Percentiles rank a stretch among this genome's conserved stretches.
phyloP scores from a whole-genome alignment of 1,140 invertebrate genomes.

The Zophobas atratus region DNA sequence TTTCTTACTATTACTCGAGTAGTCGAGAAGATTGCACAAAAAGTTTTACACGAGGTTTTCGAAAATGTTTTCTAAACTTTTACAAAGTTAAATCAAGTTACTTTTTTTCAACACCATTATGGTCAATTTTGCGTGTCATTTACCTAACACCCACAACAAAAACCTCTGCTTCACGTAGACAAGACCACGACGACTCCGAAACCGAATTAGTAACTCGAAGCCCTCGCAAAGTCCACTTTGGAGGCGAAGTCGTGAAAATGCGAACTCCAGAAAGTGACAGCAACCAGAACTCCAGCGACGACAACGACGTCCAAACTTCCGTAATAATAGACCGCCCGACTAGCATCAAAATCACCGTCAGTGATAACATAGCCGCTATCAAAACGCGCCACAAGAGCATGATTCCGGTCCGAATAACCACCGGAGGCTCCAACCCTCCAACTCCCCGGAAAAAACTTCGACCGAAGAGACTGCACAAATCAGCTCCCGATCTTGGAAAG shows the following conservation, averaged over 20 bases:
- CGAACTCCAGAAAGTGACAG: slow-evolving; percentile 86
- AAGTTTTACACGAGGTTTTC: too few relatives aligned
- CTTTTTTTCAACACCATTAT: too few relatives aligned
- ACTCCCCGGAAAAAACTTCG: slow-evolving; percentile 29
- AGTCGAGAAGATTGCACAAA: too few relatives aligned
- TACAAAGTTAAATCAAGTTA: too few relatives aligned
- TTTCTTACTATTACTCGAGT: too few relatives aligned
- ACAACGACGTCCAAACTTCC: slow-evolving; percentile 45
- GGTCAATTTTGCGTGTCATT: too few relatives aligned
- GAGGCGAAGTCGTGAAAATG: slow-evolving; percentile 86
- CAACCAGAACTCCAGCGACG: slow-evolving; percentile 70
- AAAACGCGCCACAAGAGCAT: slow-evolving; percentile 36
- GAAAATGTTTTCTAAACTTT: too few relatives aligned
- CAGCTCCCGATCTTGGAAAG: slow-evolving; percentile 41
- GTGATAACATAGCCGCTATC: slow-evolving; percentile 49
- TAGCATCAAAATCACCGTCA: slow-evolving; percentile 58
- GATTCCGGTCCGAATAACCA: slow-evolving; percentile 43
- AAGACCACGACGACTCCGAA: slow-evolving; percentile 67
- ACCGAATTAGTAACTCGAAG: slow-evolving; percentile 64
- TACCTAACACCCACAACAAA: too few relatives aligned
- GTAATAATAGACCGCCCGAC: slow-evolving; percentile 37
- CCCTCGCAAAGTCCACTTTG: slow-evolving; percentile 82
- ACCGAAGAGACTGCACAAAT: slow-evolving; percentile 40
- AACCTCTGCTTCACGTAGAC: neutral
- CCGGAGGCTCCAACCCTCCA: slow-evolving; percentile 35